Evolutionary conservation across 2,113 vertebrate genomes (phyloP).

Genomic region (Myrmecobius fasciatus): DNA sequence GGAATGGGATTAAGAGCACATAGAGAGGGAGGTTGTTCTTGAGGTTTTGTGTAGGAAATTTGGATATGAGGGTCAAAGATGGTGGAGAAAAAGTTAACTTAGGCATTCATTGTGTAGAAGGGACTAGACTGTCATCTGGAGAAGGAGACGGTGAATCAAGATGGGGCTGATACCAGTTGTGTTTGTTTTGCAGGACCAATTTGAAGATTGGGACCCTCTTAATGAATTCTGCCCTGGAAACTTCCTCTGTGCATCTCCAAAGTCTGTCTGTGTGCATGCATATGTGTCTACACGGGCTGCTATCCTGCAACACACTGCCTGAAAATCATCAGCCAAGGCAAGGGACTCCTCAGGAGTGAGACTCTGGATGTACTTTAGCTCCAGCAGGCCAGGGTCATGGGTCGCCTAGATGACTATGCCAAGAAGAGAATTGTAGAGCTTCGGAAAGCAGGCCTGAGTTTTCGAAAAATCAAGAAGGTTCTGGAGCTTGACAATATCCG

Average conservation of each 20-base stretch:
- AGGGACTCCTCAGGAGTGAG: neutral
- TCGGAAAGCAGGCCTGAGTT: conserved; percentile 89
- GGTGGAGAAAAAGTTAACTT: neutral
- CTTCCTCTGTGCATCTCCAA: neutral
- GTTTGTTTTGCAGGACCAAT: neutral
- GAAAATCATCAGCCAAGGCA: neutral
- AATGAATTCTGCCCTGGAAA: neutral
- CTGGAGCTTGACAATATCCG: conserved; percentile 91
- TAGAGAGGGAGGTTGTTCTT: neutral
- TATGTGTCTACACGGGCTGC: neutral
- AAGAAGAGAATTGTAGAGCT: conserved; percentile 92
- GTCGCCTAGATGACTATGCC: conserved; percentile 88
- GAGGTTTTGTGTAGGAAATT: neutral
- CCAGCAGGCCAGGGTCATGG: conserved; percentile 80
- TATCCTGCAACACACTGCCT: neutral
- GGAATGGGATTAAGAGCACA: neutral
- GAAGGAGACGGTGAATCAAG: neutral
- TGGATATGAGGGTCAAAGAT: neutral
- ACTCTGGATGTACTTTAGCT: neutral
- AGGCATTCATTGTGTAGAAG: neutral
- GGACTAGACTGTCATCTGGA: neutral
- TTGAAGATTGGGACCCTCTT: neutral
- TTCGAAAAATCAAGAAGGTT: conserved; percentile 92
- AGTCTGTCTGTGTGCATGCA: neutral
- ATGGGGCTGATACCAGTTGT: neutral